phyloP scores from a whole-genome alignment of 2,113 vertebrate species.

The Mastomys natalensis region DNA sequence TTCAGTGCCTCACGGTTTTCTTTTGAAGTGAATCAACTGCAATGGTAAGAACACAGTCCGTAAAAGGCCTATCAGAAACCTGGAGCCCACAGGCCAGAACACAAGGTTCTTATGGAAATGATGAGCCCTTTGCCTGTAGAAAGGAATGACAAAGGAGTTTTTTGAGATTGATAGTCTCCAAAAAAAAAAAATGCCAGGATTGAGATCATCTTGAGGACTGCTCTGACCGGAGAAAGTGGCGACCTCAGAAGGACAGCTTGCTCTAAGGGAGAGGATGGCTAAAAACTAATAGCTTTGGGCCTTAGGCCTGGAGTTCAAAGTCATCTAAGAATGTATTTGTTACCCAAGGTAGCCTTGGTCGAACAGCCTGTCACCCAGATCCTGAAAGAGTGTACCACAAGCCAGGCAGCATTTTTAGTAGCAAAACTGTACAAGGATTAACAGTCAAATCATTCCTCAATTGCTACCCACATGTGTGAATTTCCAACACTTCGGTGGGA shows the following conservation, averaged over 20 bases:
- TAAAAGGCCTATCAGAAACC: constrained; percentile 34
- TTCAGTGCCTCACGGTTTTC: not conserved
- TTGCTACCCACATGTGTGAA: not conserved
- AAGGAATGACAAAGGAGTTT: constrained; percentile 45
- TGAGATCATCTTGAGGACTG: not conserved
- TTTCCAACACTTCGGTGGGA: not conserved
- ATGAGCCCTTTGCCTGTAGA: not conserved
- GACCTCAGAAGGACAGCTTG: not conserved
- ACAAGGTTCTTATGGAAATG: not conserved
- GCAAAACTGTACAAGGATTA: not conserved
- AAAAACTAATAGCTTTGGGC: not conserved
- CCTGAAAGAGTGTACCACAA: not conserved
- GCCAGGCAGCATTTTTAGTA: not conserved
- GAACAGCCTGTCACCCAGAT: not conserved
- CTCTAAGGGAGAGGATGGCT: not conserved
- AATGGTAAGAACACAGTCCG: not conserved
- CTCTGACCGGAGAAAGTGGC: not conserved
- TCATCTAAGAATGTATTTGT: constrained; percentile 25
- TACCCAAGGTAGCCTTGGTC: not conserved
- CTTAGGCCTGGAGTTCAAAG: constrained; percentile 18
- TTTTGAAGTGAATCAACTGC: not conserved
- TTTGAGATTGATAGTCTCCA: not conserved
- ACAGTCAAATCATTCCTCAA: not conserved
- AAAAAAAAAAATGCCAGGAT: not conserved
- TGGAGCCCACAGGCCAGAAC: not conserved